A percentile compares a stretch with the other conserved stretches of the same genome.
Conservation (phyloP, 2,113 vertebrate species). For the Collichthys lucidus region DNA sequence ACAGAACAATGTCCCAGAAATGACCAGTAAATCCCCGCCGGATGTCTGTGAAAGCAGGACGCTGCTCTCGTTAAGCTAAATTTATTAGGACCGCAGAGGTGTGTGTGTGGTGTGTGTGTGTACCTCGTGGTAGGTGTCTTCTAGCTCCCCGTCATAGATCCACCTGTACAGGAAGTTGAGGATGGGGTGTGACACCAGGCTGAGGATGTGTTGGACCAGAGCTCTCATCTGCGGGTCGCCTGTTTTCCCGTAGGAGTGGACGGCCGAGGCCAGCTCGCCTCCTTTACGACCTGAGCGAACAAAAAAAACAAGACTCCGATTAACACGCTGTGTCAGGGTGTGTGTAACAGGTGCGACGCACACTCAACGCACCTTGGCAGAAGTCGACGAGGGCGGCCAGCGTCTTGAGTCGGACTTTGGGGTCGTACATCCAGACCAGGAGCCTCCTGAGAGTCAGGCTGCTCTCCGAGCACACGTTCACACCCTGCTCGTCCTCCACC, state of each 20-base stretch:
- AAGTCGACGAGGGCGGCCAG: conserved; percentile 97
- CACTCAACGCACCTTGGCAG: conserved; percentile 90
- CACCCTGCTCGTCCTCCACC: conserved; percentile 95
- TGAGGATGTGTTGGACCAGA: conserved; percentile 94
- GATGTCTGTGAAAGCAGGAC: neutral
- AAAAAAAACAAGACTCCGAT: neutral
- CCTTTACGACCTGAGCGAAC: conserved; percentile 91
- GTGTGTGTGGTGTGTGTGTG: neutral
- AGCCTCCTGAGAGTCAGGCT: conserved; percentile 93
- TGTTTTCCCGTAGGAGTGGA: conserved; percentile 96
- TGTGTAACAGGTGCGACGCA: too few species aligned
- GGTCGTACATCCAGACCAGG: conserved; percentile 97
- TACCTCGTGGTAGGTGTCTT: conserved; percentile 98
- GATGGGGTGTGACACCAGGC: conserved; percentile 93
- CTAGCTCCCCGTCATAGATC: conserved; percentile 99
- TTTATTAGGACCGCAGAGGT: too few species aligned
- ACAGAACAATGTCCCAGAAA: conserved; percentile 36
- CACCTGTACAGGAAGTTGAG: conserved; percentile 96
- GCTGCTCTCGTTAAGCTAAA: neutral
- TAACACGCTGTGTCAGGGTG: neutral
- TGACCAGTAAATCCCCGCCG: conserved; percentile 21
- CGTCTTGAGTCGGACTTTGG: conserved; percentile 94
- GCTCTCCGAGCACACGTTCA: conserved; percentile 89
- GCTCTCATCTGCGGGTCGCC: conserved; percentile 96
- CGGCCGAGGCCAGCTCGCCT: conserved; percentile 94